Evolutionary conservation across 2,113 vertebrate species (phyloP), one percentile per base, ranked within the genome.

Genomic region (Atlantisia rogersi): DNA sequence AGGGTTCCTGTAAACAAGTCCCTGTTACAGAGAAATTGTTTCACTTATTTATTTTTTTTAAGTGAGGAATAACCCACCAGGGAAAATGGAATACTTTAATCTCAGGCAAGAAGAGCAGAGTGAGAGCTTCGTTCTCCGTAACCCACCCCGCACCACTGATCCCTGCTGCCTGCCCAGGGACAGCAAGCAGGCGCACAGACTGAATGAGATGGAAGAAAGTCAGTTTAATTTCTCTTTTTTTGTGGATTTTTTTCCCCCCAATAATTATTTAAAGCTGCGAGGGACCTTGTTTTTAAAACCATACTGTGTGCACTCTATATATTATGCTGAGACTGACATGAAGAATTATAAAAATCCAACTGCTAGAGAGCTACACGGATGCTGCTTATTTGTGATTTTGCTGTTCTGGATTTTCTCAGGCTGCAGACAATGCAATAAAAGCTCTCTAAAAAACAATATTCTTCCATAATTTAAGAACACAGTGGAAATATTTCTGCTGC

Each of bases 351-450:
- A 28, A 73, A 82, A 40, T 25, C 85, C 89, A 20, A 32, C 46
- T 17, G 53, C 40, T 25, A 50, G 29, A 3, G 5, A 50, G 74
- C 86, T 32, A 18, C 86, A n/a, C 25, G 65, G 10, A 12, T 26
- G 11, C 22, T 1, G 9, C 75, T 91, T 10, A 2, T 22, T 60
- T 19, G 29, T 3, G 42, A 65, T 48, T 76, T 2, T 0, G 50
- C 71, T 50, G 93, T 24, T 93, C 93, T 92, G 96, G 89, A 65
- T 4, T 95, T 94, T 83, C 75, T 97, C 93, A 95, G 94, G 25
- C 90, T 74, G 92, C 90, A 92, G 87, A 94, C 94, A 96, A 95
- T 52, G 85, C 87, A 58, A 80, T 86, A 92, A 96, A 96, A 82
- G 50, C 56, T 46, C 71, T 24, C 52, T 42, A 48, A 63, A 80